Conservation (phyloP, 2,113 vertebrate genomes). For the Pungitius pungitius region DNA sequence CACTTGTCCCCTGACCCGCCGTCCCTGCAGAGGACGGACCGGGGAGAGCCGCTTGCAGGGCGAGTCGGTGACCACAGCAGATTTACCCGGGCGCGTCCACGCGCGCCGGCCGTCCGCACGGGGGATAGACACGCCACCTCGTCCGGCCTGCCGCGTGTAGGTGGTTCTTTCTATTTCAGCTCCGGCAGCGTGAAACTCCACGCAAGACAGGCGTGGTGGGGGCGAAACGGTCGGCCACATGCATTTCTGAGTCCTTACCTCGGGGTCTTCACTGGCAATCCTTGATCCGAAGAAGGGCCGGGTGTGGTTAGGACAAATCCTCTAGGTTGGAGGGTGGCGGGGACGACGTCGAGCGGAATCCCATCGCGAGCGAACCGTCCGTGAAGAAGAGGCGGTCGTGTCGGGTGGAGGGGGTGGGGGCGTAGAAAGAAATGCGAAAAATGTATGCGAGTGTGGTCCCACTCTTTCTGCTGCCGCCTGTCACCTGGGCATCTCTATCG, state of each 20-base stretch:
- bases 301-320: slow-evolving; percentile 77
- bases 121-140: slow-evolving; percentile 61
- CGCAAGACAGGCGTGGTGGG: not conserved
- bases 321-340: slow-evolving; percentile 56
- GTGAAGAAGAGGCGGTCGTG: not conserved
- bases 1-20: not conserved
- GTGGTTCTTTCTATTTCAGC: not conserved
- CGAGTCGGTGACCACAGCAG: slow-evolving; percentile 63
- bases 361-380: slow-evolving; percentile 47
- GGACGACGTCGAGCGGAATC: slow-evolving; percentile 47
- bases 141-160: slow-evolving; percentile 7
- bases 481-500: slow-evolving; percentile 81
- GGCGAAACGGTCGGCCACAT: slow-evolving; percentile 28
- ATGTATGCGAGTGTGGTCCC: slow-evolving; percentile 23
- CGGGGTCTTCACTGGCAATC: slow-evolving; percentile 52
- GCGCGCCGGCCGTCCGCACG: slow-evolving; percentile 49
- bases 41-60: slow-evolving; percentile 54
- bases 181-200: slow-evolving; percentile 33
- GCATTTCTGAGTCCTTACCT: slow-evolving; percentile 69
- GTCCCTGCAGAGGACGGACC: slow-evolving; percentile 32
- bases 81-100: slow-evolving; percentile 70
- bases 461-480: slow-evolving; percentile 70
- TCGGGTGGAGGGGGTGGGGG: not conserved
- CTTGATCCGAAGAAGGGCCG: slow-evolving; percentile 71
- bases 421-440: not conserved